Conservation (phyloP, 1,140 invertebrate species). For the Ceratina australensis region DNA sequence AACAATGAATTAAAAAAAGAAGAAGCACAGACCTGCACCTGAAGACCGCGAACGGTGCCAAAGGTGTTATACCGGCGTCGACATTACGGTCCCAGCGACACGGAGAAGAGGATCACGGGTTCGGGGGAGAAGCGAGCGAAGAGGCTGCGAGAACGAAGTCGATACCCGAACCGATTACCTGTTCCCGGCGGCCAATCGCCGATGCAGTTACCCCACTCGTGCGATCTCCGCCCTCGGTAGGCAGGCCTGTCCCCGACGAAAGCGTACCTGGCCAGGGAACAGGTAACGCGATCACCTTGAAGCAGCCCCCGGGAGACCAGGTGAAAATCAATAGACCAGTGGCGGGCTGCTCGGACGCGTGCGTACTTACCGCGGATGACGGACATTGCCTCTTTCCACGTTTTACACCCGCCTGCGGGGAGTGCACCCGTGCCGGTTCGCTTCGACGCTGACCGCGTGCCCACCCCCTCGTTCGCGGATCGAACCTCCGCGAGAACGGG, state of each 20-base stretch:
- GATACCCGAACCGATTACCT: not conserved
- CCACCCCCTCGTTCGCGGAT: constrained; percentile 13
- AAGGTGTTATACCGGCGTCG: not conserved
- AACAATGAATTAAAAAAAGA: too few species aligned
- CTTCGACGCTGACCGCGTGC: not conserved
- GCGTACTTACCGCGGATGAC: constrained; percentile 64
- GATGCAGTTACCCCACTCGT: constrained; percentile 18
- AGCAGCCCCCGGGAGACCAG: constrained; percentile 28
- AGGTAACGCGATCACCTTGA: constrained; percentile 31
- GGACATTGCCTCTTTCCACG: constrained; percentile 60
- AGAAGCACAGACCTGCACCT: too few species aligned
- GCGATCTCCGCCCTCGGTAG: constrained; percentile 40
- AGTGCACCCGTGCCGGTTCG: not conserved
- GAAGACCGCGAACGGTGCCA: not conserved
- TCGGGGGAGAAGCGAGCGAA: not conserved
- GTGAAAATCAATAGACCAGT: constrained; percentile 76
- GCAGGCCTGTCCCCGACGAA: not conserved
- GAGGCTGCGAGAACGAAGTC: constrained; percentile 18
- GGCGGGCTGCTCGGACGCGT: constrained; percentile 68
- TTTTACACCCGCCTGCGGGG: not conserved
- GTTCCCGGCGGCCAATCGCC: constrained; percentile 22
- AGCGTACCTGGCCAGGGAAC: constrained; percentile 13
- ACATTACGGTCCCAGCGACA: not conserved
- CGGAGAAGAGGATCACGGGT: not conserved
- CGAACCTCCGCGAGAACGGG: constrained; percentile 30